A percentile compares a stretch with the other conserved stretches of the same genome.
These are phyloP conservation scores for Tachyglossus aculeatus DNA, from an alignment of 2,797 vertebrate species.

Conservation along the genomic window DNA sequence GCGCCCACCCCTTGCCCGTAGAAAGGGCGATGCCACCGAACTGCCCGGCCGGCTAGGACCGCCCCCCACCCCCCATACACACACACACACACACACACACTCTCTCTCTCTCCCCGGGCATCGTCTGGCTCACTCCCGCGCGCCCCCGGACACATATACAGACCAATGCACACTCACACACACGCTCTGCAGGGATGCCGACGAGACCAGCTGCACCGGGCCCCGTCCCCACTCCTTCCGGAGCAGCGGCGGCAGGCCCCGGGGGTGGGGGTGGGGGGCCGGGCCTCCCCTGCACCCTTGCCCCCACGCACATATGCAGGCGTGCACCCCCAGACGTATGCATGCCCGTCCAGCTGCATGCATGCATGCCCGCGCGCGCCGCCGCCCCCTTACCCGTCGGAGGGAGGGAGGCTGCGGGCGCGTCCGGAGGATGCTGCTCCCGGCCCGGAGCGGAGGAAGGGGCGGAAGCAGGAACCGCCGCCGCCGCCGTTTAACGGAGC, in stretches of 20 bases:
- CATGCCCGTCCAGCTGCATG: not conserved
- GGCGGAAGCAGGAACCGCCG: constrained; percentile 66
- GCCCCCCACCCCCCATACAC: too few relatives aligned
- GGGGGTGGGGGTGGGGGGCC: not conserved
- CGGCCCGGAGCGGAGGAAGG: constrained; percentile 21
- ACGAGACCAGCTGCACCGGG: too few relatives aligned
- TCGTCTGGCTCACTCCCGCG: not conserved
- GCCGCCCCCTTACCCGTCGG: constrained; percentile 58
- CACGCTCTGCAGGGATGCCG: not conserved
- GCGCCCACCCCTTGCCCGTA: constrained; percentile 6
- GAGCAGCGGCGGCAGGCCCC: constrained; percentile 44
- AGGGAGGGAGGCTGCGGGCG: constrained; percentile 6
- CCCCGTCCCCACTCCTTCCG: constrained; percentile 45
- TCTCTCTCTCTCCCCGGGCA: not conserved
- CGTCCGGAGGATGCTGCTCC: constrained; percentile 61
- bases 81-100: too few relatives aligned
- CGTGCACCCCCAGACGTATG: constrained; percentile 23
- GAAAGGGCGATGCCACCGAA: constrained; percentile 23
- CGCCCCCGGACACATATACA: not conserved
- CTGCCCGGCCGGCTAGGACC: not conserved
- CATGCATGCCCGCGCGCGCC: constrained; percentile 42
- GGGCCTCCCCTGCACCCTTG: not conserved
- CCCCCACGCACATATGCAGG: not conserved
- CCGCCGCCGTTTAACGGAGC: constrained; percentile 60
- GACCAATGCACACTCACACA: not conserved